Percentiles rank a stretch among this genome's conserved stretches.
phyloP scores from a whole-genome alignment of 1,140 invertebrate species.

The Condylostylus longicornis region DNA sequence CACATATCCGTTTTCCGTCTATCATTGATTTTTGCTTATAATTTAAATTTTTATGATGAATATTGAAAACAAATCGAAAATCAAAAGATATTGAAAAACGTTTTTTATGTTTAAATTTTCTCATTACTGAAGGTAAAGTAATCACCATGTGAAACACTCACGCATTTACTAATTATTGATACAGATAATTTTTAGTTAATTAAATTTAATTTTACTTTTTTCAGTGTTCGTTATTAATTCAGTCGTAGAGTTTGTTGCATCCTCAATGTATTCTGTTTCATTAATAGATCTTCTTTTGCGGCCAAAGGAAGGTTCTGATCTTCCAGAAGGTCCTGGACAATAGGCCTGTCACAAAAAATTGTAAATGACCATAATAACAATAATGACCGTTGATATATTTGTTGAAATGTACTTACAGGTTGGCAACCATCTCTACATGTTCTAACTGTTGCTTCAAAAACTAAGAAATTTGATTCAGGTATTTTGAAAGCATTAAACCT shows the following conservation, averaged over 20 bases:
- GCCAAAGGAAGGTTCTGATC: conserved; percentile 68
- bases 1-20: too few species aligned
- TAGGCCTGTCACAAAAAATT: conserved; percentile 50
- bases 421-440: conserved; percentile 80
- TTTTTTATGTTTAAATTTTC: neutral
- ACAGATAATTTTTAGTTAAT: too few species aligned
- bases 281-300: conserved; percentile 47
- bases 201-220: too few species aligned
- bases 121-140: neutral
- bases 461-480: conserved; percentile 83
- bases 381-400: too few species aligned
- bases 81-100: neutral
- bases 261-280: conserved; percentile 28
- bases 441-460: conserved; percentile 81
- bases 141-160: conserved; percentile 20
- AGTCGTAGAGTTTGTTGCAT: conserved; percentile 13
- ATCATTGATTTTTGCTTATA: too few species aligned
- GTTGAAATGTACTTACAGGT: conserved; percentile 46
- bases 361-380: conserved; percentile 6
- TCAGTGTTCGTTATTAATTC: neutral
- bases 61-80: neutral
- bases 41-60: conserved; percentile 24
- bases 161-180: conserved; percentile 21
- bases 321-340: conserved; percentile 54
- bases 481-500: conserved; percentile 90